Evolutionary conservation across 2,888 invertebrate genomes (phyloP).

Genomic region (Cheilosia grossa): DNA sequence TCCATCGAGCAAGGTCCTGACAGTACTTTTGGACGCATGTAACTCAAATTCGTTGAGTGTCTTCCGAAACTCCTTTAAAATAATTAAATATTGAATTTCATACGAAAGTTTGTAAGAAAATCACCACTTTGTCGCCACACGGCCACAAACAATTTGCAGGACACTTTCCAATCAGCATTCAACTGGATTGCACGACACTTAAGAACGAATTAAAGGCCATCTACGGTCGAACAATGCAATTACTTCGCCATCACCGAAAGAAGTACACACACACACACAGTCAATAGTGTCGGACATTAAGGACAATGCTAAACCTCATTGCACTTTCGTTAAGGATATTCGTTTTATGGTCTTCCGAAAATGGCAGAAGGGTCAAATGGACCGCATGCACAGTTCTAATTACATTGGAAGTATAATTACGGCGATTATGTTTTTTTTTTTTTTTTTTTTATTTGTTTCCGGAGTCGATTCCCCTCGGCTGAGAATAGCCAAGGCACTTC

Average conservation of each 20-base stretch:
- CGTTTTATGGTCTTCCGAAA: slow-evolving; percentile 39
- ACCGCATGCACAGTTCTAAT: slow-evolving; percentile 67
- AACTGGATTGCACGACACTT: slow-evolving; percentile 9
- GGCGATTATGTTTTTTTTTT: slow-evolving; percentile 50
- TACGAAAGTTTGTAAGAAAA: slow-evolving; percentile 7
- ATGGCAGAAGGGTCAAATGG: slow-evolving; percentile 39
- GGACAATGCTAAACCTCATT: slow-evolving; percentile 25
- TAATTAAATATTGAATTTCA: slow-evolving; percentile 28
- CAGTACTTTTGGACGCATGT: not conserved
- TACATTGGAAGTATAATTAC: slow-evolving; percentile 64
- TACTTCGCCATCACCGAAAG: slow-evolving; percentile 42
- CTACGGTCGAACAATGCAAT: slow-evolving; percentile 46
- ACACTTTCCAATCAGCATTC: slow-evolving; percentile 47
- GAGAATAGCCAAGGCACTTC: slow-evolving; percentile 19
- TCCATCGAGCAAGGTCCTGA: not conserved
- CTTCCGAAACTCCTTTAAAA: not conserved
- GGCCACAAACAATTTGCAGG: slow-evolving; percentile 8
- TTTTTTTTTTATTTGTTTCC: slow-evolving; percentile 7
- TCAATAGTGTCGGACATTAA: not conserved
- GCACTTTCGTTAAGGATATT: slow-evolving; percentile 50
- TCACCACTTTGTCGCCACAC: not conserved
- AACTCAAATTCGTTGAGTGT: not conserved
- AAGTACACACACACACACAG: not conserved
- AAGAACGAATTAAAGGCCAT: slow-evolving; percentile 49
- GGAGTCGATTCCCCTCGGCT: slow-evolving; percentile 13